Base-by-base conservation (phyloP, 2,113 vertebrate species). In the Labeo rohita region DNA sequence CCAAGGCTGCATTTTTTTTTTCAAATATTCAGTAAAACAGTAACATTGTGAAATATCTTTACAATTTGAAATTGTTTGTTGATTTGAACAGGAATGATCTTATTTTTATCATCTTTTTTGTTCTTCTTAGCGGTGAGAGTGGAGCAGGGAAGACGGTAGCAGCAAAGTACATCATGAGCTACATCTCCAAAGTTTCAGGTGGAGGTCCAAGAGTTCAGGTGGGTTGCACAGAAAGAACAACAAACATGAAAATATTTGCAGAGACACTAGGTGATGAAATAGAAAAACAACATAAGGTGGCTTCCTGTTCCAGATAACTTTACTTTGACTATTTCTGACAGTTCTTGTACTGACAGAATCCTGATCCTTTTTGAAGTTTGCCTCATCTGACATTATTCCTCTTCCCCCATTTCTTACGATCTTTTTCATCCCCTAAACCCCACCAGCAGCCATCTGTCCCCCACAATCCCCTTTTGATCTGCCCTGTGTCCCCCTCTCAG, bases 141-240 rank as follows among this genome's bases (percentile, higher is more conserved):
- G 98, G 98, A 81, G 98, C 98, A 45, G 98, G 98, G 12, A 99
- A 99, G 93, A 99, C 98, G 0, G 98, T 99, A 65, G 98, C 97
- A 84, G 98, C 98, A 85, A 99, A 99, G 88, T 99, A 98, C 56
- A 99, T 99, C 65, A 99, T 99, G 97, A 84, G 97, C 90, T 99
- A 99, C 74, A 89, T 99, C 92, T 99, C 98, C 76, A 96, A 95
- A 92, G 96, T 99, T 80, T 99, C 98, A 6, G 98, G 98, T 84
- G 98, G 98, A 10, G 98, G 98, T 56, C 93, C 97, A 87, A 97
- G 94, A 93, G 98, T 99, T 8, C 97, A 99, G 98, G 98, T 99
- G 90, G 91, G 92, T 73, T 13, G 66, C 15, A 28, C 12, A n/a
- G 18, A 61, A 45, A 12, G n/a, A 61, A 43, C 10, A 61, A 43